Base-by-base conservation (phyloP, 2,113 vertebrate species). In the Galbula dea region DNA sequence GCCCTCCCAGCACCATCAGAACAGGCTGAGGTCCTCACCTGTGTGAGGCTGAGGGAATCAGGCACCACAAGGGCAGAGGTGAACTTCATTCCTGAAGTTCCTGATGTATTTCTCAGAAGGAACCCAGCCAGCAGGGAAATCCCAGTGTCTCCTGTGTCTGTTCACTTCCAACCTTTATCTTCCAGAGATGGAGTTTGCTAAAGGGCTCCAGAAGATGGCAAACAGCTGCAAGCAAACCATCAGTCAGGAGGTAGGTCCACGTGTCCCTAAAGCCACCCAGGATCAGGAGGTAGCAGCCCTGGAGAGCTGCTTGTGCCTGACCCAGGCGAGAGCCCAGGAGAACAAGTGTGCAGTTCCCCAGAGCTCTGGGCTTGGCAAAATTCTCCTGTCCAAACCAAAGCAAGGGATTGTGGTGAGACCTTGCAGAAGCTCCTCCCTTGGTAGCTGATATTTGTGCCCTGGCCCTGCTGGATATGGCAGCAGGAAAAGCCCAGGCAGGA, bases 161-260 rank as follows among this genome's bases (percentile, higher is more conserved):
- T 48, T 88, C 65, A 69, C 45, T 73, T 61, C 63, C 29, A 39
- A 66, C 43, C 20, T 74, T 73, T 71, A 46, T 59, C 59, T 86
- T 82, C 4, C 97, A 99, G 99, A 99, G 95, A 89, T 98, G 3
- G 99, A 99, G 45, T 99, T 99, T 82, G 98, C 98, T 94, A 99
- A 99, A 97, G 98, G 98, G 34, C 98, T 99, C 21, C 99, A 98
- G 97, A 99, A 98, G 97, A 96, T 99, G 24, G 98, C 98, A 39
- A 98, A 98, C 82, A 97, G 97, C 95, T 99, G 97, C 97, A 98
- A 98, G 94, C 98, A 98, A 94, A 98, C 94, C 54, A 96, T 99
- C 91, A 98, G 97, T 2, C 99, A 99, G 58, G 99, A 98, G 97
- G 98, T 98, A 45, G 51, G 36, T 32, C 24, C 3, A 4, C 13